phyloP scores from a whole-genome alignment of 1,140 invertebrate genomes.

The Brachionus asplanchnoidis region DNA sequence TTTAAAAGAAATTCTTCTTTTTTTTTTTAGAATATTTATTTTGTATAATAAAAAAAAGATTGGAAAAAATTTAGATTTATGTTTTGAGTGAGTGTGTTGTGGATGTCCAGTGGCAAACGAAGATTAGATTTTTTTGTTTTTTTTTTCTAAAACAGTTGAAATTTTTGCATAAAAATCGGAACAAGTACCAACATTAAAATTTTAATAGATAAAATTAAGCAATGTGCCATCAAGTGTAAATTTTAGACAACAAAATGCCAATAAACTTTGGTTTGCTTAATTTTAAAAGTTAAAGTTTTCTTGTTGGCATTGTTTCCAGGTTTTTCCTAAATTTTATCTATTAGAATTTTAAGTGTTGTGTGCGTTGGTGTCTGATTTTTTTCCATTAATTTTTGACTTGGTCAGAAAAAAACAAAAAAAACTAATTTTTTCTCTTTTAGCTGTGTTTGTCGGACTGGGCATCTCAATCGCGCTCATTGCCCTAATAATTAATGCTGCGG shows the following conservation, averaged over 20 bases:
- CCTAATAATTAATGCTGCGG: constrained; percentile 30
- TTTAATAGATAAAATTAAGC: constrained; percentile 36
- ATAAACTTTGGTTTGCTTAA: constrained; percentile 4
- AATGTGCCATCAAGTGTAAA: not conserved
- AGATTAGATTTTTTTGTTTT: constrained; percentile 12
- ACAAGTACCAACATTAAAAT: not conserved
- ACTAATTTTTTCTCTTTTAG: constrained; percentile 30
- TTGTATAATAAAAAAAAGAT: constrained; percentile 16
- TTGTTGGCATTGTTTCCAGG: constrained; percentile 5
- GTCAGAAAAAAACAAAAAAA: not conserved
- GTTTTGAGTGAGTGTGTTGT: not conserved
- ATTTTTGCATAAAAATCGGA: not conserved
- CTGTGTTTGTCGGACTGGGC: constrained; percentile 38
- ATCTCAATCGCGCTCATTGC: constrained; percentile 38
- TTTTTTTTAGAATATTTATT: not conserved
- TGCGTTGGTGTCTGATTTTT: constrained; percentile 28
- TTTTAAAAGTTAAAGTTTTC: constrained; percentile 15
- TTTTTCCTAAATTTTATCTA: not conserved
- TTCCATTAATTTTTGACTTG: not conserved
- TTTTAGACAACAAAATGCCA: not conserved
- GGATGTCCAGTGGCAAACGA: not conserved
- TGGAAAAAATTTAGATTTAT: not conserved
- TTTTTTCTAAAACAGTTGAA: not conserved
- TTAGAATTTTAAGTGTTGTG: not conserved
- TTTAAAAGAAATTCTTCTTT: not conserved